Conservation (phyloP, 2,888 invertebrate species). For the Meandrusa payeni region DNA sequence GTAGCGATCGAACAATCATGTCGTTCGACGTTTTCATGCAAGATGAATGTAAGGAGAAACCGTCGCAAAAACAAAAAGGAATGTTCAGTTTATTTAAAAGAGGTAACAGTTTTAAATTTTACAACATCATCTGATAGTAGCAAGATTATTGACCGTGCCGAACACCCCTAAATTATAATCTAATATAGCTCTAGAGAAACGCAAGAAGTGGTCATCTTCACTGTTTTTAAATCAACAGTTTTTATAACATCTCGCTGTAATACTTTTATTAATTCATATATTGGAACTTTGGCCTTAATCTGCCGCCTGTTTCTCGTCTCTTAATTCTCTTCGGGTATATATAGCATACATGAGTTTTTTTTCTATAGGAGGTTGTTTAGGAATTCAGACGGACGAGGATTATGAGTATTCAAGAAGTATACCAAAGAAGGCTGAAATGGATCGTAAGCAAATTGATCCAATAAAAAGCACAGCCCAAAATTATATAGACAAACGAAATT, state of each 20-base stretch:
- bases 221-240: no score
- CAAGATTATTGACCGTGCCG: no score
- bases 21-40: slow-evolving; percentile 57
- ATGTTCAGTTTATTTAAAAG: slow-evolving; percentile 42
- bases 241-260: no score
- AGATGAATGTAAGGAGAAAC: slow-evolving; percentile 40
- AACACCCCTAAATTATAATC: no score
- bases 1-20: slow-evolving; percentile 65
- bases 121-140: no score
- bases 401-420: slow-evolving; percentile 39
- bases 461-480: slow-evolving; percentile 24
- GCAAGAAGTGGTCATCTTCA: no score
- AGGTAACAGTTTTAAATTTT: slow-evolving; percentile 31
- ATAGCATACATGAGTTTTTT: no score
- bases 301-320: no score
- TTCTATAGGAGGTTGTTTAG: slow-evolving; percentile 53
- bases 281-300: no score
- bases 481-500: slow-evolving; percentile 28
- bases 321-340: no score
- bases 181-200: no score
- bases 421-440: slow-evolving; percentile 25
- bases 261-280: no score
- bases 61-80: slow-evolving; percentile 41
- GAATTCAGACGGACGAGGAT: slow-evolving; percentile 44
- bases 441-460: slow-evolving; percentile 33